These are phyloP conservation scores for Andrena haemorrhoa DNA, from an alignment of 2,888 invertebrate genomes.

Conservation along the genomic window DNA sequence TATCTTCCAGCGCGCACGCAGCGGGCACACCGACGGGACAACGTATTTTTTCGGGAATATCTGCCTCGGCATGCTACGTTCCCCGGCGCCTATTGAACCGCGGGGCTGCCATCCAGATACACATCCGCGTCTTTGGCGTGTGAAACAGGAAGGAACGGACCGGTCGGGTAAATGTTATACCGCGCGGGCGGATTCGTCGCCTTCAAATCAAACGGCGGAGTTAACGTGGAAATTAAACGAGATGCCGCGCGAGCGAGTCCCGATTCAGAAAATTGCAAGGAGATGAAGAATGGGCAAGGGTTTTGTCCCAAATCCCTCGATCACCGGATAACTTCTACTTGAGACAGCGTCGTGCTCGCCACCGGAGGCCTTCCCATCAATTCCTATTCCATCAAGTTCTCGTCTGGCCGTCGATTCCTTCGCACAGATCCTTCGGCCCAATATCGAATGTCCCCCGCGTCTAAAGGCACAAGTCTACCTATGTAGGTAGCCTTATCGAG, in stretches of 20 bases:
- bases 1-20: slow-evolving; percentile 24
- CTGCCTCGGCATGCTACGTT: slow-evolving; percentile 12
- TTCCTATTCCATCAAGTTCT: slow-evolving; percentile 10
- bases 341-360: background rate
- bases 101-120: slow-evolving; percentile 1
- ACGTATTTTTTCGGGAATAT: slow-evolving; percentile 29
- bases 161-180: background rate
- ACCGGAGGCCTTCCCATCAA: background rate
- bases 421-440: background rate
- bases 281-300: background rate
- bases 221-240: too few relatives aligned
- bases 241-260: background rate
- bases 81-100: background rate
- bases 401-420: slow-evolving; percentile 3
- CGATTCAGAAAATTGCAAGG: background rate
- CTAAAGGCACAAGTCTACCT: slow-evolving; percentile 7
- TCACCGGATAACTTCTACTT: background rate
- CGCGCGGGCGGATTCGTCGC: too few relatives aligned
- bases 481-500: slow-evolving; percentile 7
- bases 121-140: slow-evolving; percentile 13
- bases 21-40: background rate
- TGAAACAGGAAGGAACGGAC: background rate
- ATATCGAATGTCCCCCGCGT: slow-evolving; percentile 15
- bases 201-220: too few relatives aligned
- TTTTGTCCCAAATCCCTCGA: background rate